Percentiles rank a stretch among this genome's conserved stretches.
These are phyloP conservation scores for Zaprionus lineosus DNA, from an alignment of 2,888 invertebrate species.

Conservation along the genomic window DNA sequence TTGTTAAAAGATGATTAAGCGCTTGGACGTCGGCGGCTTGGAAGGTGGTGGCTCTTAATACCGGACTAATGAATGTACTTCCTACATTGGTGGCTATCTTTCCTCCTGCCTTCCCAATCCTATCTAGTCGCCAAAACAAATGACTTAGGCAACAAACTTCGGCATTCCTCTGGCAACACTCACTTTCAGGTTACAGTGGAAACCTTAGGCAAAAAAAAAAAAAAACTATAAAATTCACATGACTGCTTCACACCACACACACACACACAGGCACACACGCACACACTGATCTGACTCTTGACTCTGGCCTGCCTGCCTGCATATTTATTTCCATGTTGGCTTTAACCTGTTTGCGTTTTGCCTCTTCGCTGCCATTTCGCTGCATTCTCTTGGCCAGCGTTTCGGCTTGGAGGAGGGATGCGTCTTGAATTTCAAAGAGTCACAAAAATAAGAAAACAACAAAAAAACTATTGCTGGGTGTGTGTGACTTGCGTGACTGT, in stretches of 20 bases:
- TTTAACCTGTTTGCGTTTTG: conserved; percentile 62
- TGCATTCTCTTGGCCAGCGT: conserved; percentile 62
- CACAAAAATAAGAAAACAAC: conserved; percentile 7
- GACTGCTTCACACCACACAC: conserved; percentile 55
- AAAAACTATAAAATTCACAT: conserved; percentile 63
- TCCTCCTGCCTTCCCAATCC: not conserved
- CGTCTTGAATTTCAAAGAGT: conserved; percentile 54
- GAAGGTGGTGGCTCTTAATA: not conserved
- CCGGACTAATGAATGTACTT: too few relatives aligned
- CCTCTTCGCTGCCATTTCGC: conserved; percentile 40
- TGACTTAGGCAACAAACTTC: conserved; percentile 43
- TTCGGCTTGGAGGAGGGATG: conserved; percentile 27
- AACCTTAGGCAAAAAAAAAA: conserved; percentile 37
- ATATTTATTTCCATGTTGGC: conserved; percentile 46
- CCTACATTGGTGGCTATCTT: not conserved
- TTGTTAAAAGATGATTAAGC: conserved; percentile 61
- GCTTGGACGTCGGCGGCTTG: conserved; percentile 5
- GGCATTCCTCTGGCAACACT: conserved; percentile 36
- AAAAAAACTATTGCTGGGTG: conserved; percentile 37
- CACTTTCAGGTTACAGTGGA: conserved; percentile 47
- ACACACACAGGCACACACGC: conserved; percentile 8
- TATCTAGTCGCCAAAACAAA: conserved; percentile 24
- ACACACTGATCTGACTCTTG: conserved; percentile 55
- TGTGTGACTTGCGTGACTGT: too few relatives aligned
- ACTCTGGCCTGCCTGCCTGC: conserved; percentile 67